A percentile compares a stretch with the other conserved stretches of the same genome.
Evolutionary conservation across 2,797 vertebrate species (phyloP).

Genomic region (Sebastiscus albofasciatus): DNA sequence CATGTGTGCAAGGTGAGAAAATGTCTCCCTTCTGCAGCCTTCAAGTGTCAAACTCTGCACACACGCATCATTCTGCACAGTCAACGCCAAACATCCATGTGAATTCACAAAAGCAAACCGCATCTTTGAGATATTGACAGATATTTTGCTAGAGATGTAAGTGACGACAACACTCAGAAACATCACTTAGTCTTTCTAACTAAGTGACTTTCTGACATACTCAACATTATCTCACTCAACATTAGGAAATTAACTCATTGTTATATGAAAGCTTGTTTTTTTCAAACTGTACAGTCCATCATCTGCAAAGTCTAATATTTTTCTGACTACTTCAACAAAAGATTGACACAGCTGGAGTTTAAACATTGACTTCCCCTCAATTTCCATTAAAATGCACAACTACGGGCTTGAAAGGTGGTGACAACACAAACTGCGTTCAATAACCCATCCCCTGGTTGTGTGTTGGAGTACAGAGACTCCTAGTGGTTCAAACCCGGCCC

Average conservation of each 20-base stretch:
- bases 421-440: not conserved
- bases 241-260: not conserved
- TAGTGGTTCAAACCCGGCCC: constrained; percentile 43
- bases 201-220: no score
- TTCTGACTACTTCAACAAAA: not conserved
- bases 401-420: not conserved
- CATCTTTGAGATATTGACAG: not conserved
- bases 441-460: constrained; percentile 10
- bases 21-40: not conserved
- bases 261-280: not conserved
- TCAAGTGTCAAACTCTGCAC: no score
- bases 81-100: not conserved
- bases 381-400: not conserved
- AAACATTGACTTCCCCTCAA: not conserved
- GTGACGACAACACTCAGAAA: not conserved
- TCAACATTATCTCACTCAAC: no score
- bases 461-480: constrained; percentile 58
- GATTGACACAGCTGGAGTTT: not conserved
- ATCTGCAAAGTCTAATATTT: not conserved
- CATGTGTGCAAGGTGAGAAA: not conserved
- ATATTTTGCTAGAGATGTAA: not conserved
- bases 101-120: not conserved
- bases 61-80: not conserved
- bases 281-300: not conserved
- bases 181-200: not conserved